Conservation (phyloP, 2,888 invertebrate species). For the Philereme vetulata region DNA sequence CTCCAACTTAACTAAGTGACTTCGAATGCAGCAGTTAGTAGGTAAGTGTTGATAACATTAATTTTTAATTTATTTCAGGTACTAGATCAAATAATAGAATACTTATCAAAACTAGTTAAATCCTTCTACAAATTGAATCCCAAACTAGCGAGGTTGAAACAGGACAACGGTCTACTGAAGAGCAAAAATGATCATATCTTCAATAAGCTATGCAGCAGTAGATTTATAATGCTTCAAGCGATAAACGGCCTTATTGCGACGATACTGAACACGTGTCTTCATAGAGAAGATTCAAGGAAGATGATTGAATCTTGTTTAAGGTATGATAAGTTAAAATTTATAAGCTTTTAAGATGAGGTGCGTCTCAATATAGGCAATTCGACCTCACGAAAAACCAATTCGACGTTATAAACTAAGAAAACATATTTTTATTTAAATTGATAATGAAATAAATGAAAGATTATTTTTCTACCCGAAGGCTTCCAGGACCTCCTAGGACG, state of each 20-base stretch:
- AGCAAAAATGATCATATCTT: slow-evolving; percentile 81
- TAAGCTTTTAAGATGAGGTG: too few relatives aligned
- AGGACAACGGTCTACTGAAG: slow-evolving; percentile 64
- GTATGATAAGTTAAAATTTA: slow-evolving; percentile 58
- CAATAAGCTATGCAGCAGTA: slow-evolving; percentile 78
- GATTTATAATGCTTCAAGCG: slow-evolving; percentile 82
- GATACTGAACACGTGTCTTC: slow-evolving; percentile 78
- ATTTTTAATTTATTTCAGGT: slow-evolving; percentile 64
- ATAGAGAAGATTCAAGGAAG: slow-evolving; percentile 83
- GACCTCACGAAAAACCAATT: too few relatives aligned
- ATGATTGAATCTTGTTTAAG: slow-evolving; percentile 82
- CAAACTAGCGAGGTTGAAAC: slow-evolving; percentile 74
- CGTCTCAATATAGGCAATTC: too few relatives aligned
- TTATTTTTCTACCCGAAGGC: too few relatives aligned
- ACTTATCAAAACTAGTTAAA: slow-evolving; percentile 78
- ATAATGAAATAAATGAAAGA: too few relatives aligned
- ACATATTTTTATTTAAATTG: too few relatives aligned
- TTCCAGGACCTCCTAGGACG: too few relatives aligned
- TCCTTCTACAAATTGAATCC: slow-evolving; percentile 81
- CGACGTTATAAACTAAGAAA: too few relatives aligned
- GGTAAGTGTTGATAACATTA: too few relatives aligned
- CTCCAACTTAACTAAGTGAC: too few relatives aligned
- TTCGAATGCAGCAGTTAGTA: too few relatives aligned
- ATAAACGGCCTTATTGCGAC: slow-evolving; percentile 80
- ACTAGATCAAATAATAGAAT: slow-evolving; percentile 82